Conservation (phyloP, 2,888 invertebrate genomes). For the Drosophila borborema region DNA sequence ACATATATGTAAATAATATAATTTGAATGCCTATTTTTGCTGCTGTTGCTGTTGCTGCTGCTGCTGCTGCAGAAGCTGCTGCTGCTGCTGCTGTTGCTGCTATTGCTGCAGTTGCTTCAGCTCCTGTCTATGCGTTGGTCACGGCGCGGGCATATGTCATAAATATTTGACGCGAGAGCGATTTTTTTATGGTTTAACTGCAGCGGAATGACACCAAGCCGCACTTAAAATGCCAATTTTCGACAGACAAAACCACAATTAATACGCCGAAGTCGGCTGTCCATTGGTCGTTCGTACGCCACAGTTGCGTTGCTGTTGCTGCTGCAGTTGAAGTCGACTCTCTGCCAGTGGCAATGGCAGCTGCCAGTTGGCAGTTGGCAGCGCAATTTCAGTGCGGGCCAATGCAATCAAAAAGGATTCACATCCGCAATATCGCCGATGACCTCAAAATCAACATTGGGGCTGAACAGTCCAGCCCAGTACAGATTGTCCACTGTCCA, state of each 20-base stretch:
- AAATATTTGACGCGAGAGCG: slow-evolving; percentile 61
- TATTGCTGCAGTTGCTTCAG: neutral
- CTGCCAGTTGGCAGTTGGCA: slow-evolving; percentile 45
- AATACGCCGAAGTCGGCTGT: slow-evolving; percentile 61
- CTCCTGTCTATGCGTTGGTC: slow-evolving; percentile 4
- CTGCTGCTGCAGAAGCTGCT: no score
- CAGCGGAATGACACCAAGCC: slow-evolving; percentile 70
- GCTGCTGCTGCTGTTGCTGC: neutral
- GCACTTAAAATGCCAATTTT: slow-evolving; percentile 81
- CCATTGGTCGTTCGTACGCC: neutral
- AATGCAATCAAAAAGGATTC: slow-evolving; percentile 81
- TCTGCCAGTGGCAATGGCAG: slow-evolving; percentile 23
- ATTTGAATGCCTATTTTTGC: neutral
- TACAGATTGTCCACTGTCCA: neutral
- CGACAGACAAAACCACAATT: slow-evolving; percentile 78
- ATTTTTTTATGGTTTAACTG: slow-evolving; percentile 60
- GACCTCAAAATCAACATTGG: slow-evolving; percentile 81
- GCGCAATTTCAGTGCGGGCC: slow-evolving; percentile 56
- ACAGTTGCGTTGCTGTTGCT: slow-evolving; percentile 25
- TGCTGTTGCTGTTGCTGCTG: neutral
- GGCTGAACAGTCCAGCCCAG: slow-evolving; percentile 2
- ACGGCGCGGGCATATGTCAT: slow-evolving; percentile 52
- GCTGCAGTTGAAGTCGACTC: slow-evolving; percentile 24
- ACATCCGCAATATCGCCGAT: slow-evolving; percentile 80
- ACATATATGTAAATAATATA: slow-evolving; percentile 6